These are phyloP conservation scores for Aphidius colemani DNA, from an alignment of 2,888 invertebrate genomes.

Conservation along the genomic window DNA sequence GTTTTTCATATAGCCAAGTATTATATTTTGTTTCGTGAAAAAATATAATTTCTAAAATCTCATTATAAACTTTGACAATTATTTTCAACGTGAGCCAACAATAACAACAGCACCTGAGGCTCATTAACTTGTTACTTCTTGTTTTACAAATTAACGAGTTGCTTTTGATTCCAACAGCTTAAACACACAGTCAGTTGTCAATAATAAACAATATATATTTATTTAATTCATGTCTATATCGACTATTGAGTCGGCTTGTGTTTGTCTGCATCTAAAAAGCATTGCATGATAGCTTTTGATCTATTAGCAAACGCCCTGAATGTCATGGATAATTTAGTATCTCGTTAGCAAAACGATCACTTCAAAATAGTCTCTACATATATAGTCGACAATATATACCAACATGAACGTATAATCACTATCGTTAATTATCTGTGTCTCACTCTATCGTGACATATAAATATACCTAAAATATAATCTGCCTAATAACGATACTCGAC, in stretches of 20 bases:
- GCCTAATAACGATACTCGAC: slow-evolving; percentile 3
- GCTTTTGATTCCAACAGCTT: too few species aligned
- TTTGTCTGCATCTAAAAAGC: slow-evolving; percentile 21
- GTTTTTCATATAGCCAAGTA: background rate
- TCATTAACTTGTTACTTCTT: slow-evolving; percentile 11
- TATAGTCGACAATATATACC: background rate
- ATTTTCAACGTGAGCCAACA: too few species aligned
- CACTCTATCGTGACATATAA: slow-evolving; percentile 4
- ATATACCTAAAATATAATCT: slow-evolving; percentile 13
- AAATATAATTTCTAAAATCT: too few species aligned
- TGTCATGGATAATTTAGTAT: slow-evolving; percentile 28
- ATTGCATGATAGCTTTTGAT: slow-evolving; percentile 37
- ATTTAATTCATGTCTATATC: background rate
- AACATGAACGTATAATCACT: slow-evolving; percentile 3
- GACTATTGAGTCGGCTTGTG: background rate
- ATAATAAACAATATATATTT: too few species aligned
- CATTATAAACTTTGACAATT: too few species aligned
- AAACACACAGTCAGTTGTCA: too few species aligned
- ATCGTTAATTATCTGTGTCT: slow-evolving; percentile 16
- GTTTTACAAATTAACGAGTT: background rate
- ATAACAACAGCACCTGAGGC: slow-evolving; percentile 21
- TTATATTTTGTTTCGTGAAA: too few species aligned
- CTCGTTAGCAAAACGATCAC: slow-evolving; percentile 23
- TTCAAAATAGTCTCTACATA: background rate
- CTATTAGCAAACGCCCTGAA: slow-evolving; percentile 38